Evolutionary conservation across 1,140 invertebrate species (phyloP), one percentile per base, ranked within the genome.

Genomic region (Hermetia illucens): DNA sequence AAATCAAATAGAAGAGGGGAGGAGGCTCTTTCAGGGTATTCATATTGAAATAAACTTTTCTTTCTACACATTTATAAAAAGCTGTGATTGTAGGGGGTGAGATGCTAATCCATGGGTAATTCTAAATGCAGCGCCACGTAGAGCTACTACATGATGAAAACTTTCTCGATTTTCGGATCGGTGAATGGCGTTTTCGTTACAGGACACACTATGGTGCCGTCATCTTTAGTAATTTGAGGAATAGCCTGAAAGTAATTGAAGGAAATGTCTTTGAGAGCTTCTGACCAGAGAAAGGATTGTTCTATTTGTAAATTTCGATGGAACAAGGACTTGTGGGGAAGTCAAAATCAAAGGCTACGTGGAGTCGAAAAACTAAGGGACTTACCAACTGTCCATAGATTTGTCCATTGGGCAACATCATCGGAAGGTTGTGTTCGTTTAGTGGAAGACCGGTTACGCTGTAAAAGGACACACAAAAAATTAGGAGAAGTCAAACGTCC

Each of bases 401-500:
- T 64, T 91, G 84, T 38, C 93, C 93, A 70, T 98, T 98, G 27
- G 95, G 94, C 60, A 98, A 72, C 79, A 95, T 92, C 79, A 98
- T 87, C 1, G 95, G 94, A 45, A 84, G 86, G 65, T 98, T 98
- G 61, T 97, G 79, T 63, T 98, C 94, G 67, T 98, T 95, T 32
- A 98, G 68, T n/a, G 88, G 81, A 46, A 84, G 71, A 5, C 89
- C 87, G 35, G 86, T 89, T 42, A 96, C 84, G 47, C 82, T 76
- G 56, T 89, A 95, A 29, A 17, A 32, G 3, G 12, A 36, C 3
- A 36, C 8, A n/a, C 16, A 24, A n/a, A n/a, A n/a, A n/a, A n/a
- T n/a, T n/a, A n/a, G n/a, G n/a, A n/a, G n/a, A n/a, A n/a, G n/a
- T n/a, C n/a, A n/a, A n/a, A n/a, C n/a, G n/a, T n/a, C n/a, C n/a